These are phyloP conservation scores for Philopedon plagiatum DNA, from an alignment of 2,888 invertebrate species.

Conservation along the genomic window DNA sequence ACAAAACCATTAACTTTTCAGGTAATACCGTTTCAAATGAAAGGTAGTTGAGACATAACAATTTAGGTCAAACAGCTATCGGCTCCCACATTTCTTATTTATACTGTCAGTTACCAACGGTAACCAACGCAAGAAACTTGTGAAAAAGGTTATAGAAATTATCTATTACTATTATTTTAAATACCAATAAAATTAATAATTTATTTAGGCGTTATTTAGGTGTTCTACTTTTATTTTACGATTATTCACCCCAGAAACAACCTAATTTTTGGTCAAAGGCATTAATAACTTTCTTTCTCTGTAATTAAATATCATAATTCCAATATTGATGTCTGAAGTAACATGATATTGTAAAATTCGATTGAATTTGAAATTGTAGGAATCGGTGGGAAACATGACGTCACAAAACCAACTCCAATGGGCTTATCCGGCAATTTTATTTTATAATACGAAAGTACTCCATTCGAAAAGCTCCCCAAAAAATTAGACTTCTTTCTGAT, in stretches of 20 bases:
- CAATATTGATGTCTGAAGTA: too few species aligned
- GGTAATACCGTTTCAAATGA: neutral
- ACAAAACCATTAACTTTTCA: neutral
- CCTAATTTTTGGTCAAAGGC: too few species aligned
- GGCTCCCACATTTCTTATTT: conserved; percentile 15
- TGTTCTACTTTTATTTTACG: neutral
- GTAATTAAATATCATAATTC: too few species aligned
- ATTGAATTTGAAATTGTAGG: too few species aligned
- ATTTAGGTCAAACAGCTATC: conserved; percentile 5
- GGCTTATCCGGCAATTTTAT: too few species aligned
- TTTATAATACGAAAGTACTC: too few species aligned
- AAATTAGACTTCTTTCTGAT: too few species aligned
- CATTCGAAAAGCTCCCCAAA: too few species aligned
- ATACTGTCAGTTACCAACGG: neutral
- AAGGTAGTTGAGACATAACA: neutral
- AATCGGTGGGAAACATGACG: too few species aligned
- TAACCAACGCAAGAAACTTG: conserved; percentile 6
- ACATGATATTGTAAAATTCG: too few species aligned
- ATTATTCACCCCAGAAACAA: neutral
- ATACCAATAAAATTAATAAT: conserved; percentile 4
- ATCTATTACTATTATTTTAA: neutral
- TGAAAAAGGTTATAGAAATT: neutral
- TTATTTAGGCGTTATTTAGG: neutral
- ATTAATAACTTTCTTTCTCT: too few species aligned
- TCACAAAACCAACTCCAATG: too few species aligned